Evolutionary conservation across 1,140 invertebrate genomes (phyloP).

Genomic region (Homarus americanus): DNA sequence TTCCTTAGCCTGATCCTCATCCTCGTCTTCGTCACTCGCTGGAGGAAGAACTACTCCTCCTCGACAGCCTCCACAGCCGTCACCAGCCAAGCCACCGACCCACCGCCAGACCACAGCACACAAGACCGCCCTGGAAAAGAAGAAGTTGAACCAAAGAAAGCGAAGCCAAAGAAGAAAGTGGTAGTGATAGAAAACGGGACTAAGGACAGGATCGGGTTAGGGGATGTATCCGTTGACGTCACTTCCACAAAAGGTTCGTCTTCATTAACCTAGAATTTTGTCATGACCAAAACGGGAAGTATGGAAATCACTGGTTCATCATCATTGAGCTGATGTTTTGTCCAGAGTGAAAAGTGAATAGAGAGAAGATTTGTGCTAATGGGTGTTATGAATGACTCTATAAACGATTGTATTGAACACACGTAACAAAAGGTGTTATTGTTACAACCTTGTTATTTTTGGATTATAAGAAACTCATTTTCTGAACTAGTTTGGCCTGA

Average conservation of each 20-base stretch:
- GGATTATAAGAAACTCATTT: too few species aligned
- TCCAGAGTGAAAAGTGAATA: too few species aligned
- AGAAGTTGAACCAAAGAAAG: constrained; percentile 8
- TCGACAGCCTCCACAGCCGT: background rate
- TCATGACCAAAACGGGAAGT: too few species aligned
- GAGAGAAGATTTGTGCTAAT: too few species aligned
- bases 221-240: background rate
- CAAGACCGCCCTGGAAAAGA: constrained; percentile 5
- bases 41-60: constrained; percentile 53
- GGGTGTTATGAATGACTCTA: too few species aligned
- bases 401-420: too few species aligned
- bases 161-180: constrained; percentile 39
- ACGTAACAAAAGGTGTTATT: too few species aligned
- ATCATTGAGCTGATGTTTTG: too few species aligned
- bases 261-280: background rate
- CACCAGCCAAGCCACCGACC: background rate
- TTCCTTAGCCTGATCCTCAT: constrained; percentile 61
- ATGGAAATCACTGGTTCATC: too few species aligned
- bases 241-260: constrained; percentile 47
- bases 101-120: background rate
- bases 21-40: constrained; percentile 57
- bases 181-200: constrained; percentile 50
- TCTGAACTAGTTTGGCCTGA: too few species aligned
- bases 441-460: too few species aligned
- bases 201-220: constrained; percentile 43